Evolutionary conservation across 2,888 invertebrate species (phyloP).

Genomic region (Polymixis flavicincta): DNA sequence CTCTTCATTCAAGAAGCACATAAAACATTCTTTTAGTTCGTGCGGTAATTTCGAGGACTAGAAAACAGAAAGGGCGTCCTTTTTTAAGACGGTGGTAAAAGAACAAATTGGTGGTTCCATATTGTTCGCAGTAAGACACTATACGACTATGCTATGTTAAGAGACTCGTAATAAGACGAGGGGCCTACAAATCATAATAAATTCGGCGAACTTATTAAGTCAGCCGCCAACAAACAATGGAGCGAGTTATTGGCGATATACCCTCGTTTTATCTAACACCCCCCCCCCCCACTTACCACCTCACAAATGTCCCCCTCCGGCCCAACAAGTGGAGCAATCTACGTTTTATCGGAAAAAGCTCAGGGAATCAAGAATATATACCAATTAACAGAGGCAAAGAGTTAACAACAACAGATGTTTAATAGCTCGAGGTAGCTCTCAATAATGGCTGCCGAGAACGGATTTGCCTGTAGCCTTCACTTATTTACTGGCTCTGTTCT

Average conservation of each 20-base stretch:
- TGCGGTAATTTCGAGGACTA: conserved; percentile 68
- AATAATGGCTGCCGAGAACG: conserved; percentile 62
- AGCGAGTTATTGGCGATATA: conserved; percentile 89
- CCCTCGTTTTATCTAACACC: conserved; percentile 85
- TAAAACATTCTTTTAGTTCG: conserved; percentile 70
- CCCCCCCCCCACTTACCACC: conserved; percentile 72
- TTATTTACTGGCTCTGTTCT: conserved; percentile 53
- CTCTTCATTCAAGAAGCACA: conserved; percentile 66
- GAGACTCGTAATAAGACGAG: conserved; percentile 86
- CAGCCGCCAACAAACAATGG: conserved; percentile 89
- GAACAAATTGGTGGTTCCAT: conserved; percentile 74
- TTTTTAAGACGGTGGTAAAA: conserved; percentile 77
- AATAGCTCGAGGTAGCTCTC: conserved; percentile 67
- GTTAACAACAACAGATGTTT: conserved; percentile 75
- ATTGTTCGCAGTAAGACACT: conserved; percentile 73
- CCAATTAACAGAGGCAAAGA: conserved; percentile 84
- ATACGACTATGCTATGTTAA: conserved; percentile 78
- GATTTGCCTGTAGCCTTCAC: conserved; percentile 57
- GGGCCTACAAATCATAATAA: conserved; percentile 89
- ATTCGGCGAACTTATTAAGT: conserved; percentile 90
- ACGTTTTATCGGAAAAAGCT: conserved; percentile 88
- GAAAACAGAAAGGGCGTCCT: conserved; percentile 68
- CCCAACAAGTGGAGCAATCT: conserved; percentile 86
- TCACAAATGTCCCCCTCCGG: conserved; percentile 70
- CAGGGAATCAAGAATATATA: conserved; percentile 84